phyloP scores from a whole-genome alignment of 2,888 invertebrate species.

The Dicyrtomina minuta region DNA sequence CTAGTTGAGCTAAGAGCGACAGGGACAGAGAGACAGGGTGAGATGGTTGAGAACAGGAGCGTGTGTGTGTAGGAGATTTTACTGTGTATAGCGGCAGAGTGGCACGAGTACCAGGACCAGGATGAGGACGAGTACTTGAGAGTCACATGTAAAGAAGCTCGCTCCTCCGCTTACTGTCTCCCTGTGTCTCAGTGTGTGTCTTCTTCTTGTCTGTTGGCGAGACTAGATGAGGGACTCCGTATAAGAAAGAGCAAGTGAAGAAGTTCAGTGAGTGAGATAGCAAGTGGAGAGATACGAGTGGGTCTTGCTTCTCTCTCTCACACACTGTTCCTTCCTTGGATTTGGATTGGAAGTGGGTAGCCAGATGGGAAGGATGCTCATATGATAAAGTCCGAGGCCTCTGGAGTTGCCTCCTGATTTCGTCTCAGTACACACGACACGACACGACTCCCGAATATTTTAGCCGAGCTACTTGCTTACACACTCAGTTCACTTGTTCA shows the following conservation, averaged over 20 bases:
- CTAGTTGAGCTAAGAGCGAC: no score
- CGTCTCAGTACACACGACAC: constrained; percentile 45
- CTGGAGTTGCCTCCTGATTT: constrained; percentile 49
- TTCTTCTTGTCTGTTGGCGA: not conserved
- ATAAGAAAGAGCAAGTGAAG: not conserved
- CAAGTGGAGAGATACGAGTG: not conserved
- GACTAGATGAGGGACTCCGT: not conserved
- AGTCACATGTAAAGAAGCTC: no score
- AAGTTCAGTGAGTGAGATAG: constrained; percentile 3
- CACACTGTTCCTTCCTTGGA: not conserved
- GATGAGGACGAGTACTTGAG: no score
- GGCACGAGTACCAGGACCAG: no score
- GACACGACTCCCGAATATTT: constrained; percentile 37
- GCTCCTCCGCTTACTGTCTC: no score
- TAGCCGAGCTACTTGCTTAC: constrained; percentile 33
- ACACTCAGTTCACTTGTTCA: constrained; percentile 33
- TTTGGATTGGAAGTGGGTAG: constrained; percentile 19
- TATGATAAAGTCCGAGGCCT: constrained; percentile 48
- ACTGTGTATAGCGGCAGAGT: no score
- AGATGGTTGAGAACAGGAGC: no score
- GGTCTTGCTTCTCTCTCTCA: not conserved
- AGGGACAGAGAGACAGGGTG: no score
- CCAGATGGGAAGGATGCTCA: constrained; percentile 23
- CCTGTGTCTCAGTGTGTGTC: not conserved
- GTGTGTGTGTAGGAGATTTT: no score